Evolutionary conservation across 2,888 invertebrate species (phyloP), one percentile per base, ranked within the genome.

Genomic region (Aelia acuminata): DNA sequence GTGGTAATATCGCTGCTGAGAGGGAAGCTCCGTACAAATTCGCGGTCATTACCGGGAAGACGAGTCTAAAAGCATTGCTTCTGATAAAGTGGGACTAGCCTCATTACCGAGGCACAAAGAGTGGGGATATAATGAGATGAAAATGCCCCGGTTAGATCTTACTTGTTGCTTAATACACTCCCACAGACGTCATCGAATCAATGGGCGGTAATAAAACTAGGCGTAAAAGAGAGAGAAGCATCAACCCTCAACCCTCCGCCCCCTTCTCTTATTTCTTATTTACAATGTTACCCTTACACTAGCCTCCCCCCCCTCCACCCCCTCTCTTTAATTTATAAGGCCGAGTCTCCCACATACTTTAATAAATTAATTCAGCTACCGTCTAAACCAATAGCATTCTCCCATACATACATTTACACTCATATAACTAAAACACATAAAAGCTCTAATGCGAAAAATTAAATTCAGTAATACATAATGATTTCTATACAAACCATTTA

Each of bases 181-280:
- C 5, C 43, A 15, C n/a, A 39, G 22, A 43, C 18, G 80, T 22
- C 80, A 80, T 80, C 80, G 10, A 43, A 80, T 80, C 43, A 80
- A 80, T 80, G 80, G 39, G 11, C 20, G 11, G 43, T n/a, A 80
- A 22, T 80, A 80, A 80, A 80, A 80, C 80, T 43, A 80, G 80
- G n/a, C 7, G 43, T 80, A 43, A 75, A 20, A 13, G 5, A 39
- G 57, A 22, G 57, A 39, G 75, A 35, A n/a, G 20, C 43, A 39
- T 80, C 43, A 39, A 75, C 80, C 75, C 22, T 43, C 80, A 39
- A 39, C n/a, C 18, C 75, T 75, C 1, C 39, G 8, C 39, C 22
- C 50, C 57, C 43, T 80, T 80, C 43, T n/a, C 43, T 43, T 80
- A 39, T 43, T 80, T 22, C 43, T 80, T 80, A 80, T 80, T 80